These are phyloP conservation scores for Liposcelis brunnea DNA, from an alignment of 2,888 invertebrate species.

Conservation along the genomic window DNA sequence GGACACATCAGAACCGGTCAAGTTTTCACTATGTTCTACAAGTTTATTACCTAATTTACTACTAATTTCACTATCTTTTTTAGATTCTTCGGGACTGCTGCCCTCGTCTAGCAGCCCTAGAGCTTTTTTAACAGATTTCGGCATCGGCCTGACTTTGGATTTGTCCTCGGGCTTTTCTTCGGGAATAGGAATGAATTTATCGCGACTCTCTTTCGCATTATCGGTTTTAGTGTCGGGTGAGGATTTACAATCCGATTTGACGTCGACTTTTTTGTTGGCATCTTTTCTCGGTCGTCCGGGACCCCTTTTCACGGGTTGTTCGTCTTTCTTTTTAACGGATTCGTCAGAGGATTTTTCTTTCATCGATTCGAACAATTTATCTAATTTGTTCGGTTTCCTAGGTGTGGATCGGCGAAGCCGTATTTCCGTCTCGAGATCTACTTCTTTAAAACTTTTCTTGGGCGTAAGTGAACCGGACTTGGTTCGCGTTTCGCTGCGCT, in stretches of 20 bases:
- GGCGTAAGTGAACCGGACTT: constrained; percentile 18
- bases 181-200: constrained; percentile 13
- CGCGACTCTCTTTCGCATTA: constrained; percentile 1
- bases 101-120: constrained; percentile 17
- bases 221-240: not conserved
- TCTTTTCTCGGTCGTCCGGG: constrained; percentile 5
- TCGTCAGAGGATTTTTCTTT: constrained; percentile 12
- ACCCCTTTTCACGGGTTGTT: constrained; percentile 12
- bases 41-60: not conserved
- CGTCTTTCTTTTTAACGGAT: constrained; percentile 6
- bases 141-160: constrained; percentile 32
- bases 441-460: constrained; percentile 16
- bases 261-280: constrained; percentile 7
- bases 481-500: constrained; percentile 13
- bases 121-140: constrained; percentile 25
- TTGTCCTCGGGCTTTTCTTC: constrained; percentile 13
- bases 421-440: constrained; percentile 6
- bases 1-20: not conserved
- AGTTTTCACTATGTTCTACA: constrained; percentile 6
- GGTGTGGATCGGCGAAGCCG: not conserved
- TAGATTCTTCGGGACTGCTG: constrained; percentile 11
- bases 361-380: constrained; percentile 12
- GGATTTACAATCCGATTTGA: not conserved
- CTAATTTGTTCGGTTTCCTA: constrained; percentile 10
- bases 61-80: constrained; percentile 17